phyloP scores from a whole-genome alignment of 35 echinoderm and acorn worm genomes.

The Lytechinus variegatus region DNA sequence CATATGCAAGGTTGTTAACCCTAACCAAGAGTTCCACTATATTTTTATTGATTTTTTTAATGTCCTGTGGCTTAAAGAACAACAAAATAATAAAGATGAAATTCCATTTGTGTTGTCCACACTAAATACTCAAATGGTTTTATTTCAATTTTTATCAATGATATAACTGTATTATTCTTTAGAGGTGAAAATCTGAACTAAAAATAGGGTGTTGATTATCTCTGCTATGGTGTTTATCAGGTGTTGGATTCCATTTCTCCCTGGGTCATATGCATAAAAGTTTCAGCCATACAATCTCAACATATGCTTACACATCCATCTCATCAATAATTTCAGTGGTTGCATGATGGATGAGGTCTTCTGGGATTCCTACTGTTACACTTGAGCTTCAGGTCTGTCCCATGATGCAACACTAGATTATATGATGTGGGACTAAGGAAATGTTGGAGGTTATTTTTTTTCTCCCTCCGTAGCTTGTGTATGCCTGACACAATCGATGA shows the following conservation, averaged over 20 bases:
- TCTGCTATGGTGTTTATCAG: background rate
- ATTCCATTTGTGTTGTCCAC: too few relatives aligned
- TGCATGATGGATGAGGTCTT: constrained; percentile 10
- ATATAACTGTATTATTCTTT: background rate
- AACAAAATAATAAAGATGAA: too few relatives aligned
- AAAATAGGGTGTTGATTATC: background rate
- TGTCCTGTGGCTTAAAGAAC: too few relatives aligned
- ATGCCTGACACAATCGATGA: background rate
- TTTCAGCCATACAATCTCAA: background rate
- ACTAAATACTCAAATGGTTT: too few relatives aligned
- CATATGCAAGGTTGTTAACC: too few relatives aligned
- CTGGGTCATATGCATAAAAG: background rate
- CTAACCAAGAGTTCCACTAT: too few relatives aligned
- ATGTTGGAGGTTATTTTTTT: background rate
- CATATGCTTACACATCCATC: background rate
- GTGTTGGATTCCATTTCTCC: background rate
- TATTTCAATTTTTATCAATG: background rate
- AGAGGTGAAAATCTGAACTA: background rate
- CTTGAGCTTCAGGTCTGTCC: background rate
- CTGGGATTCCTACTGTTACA: background rate
- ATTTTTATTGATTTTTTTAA: too few relatives aligned
- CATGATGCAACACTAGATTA: background rate
- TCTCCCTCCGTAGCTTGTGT: background rate
- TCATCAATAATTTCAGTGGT: constrained; percentile 39
- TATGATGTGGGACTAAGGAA: constrained; percentile 4